phyloP scores from a whole-genome alignment of 1,140 invertebrate species.

The Colletes gigas region DNA sequence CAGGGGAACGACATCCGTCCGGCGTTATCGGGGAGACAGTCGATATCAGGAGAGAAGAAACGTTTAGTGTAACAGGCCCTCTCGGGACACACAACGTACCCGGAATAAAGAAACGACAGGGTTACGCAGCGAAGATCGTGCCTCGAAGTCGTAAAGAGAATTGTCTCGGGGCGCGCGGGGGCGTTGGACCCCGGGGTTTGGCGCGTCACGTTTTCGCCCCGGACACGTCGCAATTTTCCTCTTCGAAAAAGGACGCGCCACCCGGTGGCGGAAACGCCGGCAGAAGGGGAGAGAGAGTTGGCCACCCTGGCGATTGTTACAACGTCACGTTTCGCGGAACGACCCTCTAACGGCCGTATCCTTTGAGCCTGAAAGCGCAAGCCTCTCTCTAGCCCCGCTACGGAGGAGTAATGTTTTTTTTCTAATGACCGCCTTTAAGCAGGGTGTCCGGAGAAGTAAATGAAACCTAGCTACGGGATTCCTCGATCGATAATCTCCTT shows the following conservation, averaged over 20 bases:
- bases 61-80: constrained; percentile 43
- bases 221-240: constrained; percentile 66
- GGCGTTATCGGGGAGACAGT: constrained; percentile 38
- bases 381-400: neutral
- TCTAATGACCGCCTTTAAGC: constrained; percentile 20
- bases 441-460: neutral
- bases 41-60: constrained; percentile 33
- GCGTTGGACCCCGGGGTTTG: neutral
- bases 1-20: constrained; percentile 15
- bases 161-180: too few species aligned
- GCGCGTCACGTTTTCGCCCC: constrained; percentile 54
- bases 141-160: constrained; percentile 17
- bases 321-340: constrained; percentile 56
- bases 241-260: constrained; percentile 59
- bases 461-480: neutral
- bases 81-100: constrained; percentile 34
- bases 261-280: neutral
- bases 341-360: constrained; percentile 56
- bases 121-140: constrained; percentile 43
- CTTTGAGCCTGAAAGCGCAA: constrained; percentile 24
- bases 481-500: neutral
- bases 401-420: constrained; percentile 1
- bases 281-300: neutral
- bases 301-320: constrained; percentile 51
- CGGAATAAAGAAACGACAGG: constrained; percentile 40